These are phyloP conservation scores for Epinephelus malabaricus DNA, from an alignment of 2,797 vertebrate genomes.

Conservation along the genomic window DNA sequence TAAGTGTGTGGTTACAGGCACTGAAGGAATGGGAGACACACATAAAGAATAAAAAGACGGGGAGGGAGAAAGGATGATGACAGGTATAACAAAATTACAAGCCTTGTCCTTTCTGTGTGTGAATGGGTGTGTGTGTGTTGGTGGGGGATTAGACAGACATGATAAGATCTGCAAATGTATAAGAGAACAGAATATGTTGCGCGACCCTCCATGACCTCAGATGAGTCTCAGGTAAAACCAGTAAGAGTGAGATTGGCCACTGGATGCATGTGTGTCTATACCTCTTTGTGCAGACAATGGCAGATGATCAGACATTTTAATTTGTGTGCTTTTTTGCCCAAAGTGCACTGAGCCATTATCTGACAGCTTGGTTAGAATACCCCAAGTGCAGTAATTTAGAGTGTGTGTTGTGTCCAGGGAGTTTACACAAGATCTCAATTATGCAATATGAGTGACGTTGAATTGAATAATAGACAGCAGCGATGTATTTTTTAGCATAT, in stretches of 20 bases:
- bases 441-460: slow-evolving; percentile 6
- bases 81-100: neutral
- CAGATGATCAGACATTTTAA: too few relatives aligned
- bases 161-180: slow-evolving; percentile 24
- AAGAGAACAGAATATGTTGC: neutral
- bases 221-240: neutral
- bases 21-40: slow-evolving; percentile 27
- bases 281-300: neutral
- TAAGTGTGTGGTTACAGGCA: slow-evolving; percentile 45
- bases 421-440: neutral
- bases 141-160: neutral
- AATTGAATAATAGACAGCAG: neutral
- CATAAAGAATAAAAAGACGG: neutral
- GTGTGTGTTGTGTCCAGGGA: neutral
- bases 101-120: slow-evolving; percentile 12
- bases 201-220: neutral
- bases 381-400: neutral
- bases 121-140: neutral
- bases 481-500: slow-evolving; percentile 1
- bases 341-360: neutral
- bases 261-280: neutral
- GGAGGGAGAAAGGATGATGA: slow-evolving; percentile 5
- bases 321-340: too few relatives aligned
- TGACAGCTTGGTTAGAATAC: slow-evolving; percentile 12
- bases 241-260: neutral